Conservation (phyloP, 1,140 invertebrate species). For the Heterodera schachtii region DNA sequence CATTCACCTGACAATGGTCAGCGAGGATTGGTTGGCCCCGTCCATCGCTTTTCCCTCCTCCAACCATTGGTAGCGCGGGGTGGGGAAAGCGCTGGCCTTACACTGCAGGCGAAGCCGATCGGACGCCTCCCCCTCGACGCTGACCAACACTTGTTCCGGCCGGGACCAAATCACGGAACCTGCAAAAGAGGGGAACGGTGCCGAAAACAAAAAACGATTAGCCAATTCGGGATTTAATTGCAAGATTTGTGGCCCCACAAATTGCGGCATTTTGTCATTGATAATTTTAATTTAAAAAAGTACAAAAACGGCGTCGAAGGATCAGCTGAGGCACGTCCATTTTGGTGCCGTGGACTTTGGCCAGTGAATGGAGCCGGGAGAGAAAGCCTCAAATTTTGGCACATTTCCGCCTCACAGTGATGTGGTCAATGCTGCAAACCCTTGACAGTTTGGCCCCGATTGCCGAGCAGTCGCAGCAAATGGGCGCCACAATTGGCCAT, state of each 20-base stretch:
- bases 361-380: slow-evolving; percentile 33
- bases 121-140: slow-evolving; percentile 35
- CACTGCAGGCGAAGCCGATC: slow-evolving; percentile 53
- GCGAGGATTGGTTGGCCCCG: slow-evolving; percentile 26
- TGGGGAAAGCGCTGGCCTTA: slow-evolving; percentile 62
- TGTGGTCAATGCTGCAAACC: not conserved
- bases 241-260: too few species aligned
- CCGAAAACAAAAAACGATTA: too few species aligned
- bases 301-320: slow-evolving; percentile 60
- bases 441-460: slow-evolving; percentile 61
- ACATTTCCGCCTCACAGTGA: slow-evolving; percentile 33
- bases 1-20: slow-evolving; percentile 49
- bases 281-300: slow-evolving; percentile 25
- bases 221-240: too few species aligned
- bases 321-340: slow-evolving; percentile 60
- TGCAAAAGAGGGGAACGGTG: slow-evolving; percentile 15
- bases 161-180: slow-evolving; percentile 58
- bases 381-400: slow-evolving; percentile 37
- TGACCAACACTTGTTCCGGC: slow-evolving; percentile 52
- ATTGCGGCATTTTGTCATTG: slow-evolving; percentile 22
- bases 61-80: slow-evolving; percentile 56
- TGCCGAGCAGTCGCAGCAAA: slow-evolving; percentile 54
- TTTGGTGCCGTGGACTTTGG: slow-evolving; percentile 47
- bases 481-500: slow-evolving; percentile 48
- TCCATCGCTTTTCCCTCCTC: slow-evolving; percentile 51